Percentiles rank a stretch among this genome's conserved stretches.
phyloP scores from a whole-genome alignment of 2,888 invertebrate genomes.

The Ectobius pallidus region DNA sequence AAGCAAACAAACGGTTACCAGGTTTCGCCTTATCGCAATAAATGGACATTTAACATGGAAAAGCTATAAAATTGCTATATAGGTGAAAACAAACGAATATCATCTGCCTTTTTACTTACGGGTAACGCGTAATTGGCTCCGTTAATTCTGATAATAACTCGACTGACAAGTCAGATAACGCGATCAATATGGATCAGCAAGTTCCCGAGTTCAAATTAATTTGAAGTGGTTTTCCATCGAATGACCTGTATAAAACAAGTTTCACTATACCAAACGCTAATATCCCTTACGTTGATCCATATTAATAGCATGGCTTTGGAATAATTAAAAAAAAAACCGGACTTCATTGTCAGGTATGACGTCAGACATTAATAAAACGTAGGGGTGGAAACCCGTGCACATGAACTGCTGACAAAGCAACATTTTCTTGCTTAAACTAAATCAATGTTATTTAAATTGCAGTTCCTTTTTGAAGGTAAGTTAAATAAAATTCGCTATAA shows the following conservation, averaged over 20 bases:
- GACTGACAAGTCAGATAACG: background rate
- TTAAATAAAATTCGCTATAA: too few species aligned
- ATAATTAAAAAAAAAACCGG: background rate
- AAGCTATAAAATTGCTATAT: too few species aligned
- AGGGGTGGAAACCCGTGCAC: too few species aligned
- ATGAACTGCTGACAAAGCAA: too few species aligned
- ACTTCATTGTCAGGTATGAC: too few species aligned
- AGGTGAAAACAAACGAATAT: background rate
- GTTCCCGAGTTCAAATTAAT: background rate
- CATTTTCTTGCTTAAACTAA: too few species aligned
- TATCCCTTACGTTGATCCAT: background rate
- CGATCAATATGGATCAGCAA: constrained; percentile 1
- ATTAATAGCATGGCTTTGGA: background rate
- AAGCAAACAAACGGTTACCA: too few species aligned
- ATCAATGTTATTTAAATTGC: too few species aligned
- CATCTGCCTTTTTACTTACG: background rate
- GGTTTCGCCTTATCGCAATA: too few species aligned
- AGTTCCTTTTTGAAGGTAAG: too few species aligned
- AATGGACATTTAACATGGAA: too few species aligned
- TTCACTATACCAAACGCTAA: background rate
- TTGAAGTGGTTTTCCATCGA: background rate
- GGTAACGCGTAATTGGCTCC: background rate
- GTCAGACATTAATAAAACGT: too few species aligned
- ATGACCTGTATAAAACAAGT: constrained; percentile 12
- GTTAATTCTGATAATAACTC: background rate